Percentiles rank a stretch among this genome's conserved stretches.
Conservation (phyloP, 2,113 vertebrate genomes). For the Phalacrocorax carbo region DNA sequence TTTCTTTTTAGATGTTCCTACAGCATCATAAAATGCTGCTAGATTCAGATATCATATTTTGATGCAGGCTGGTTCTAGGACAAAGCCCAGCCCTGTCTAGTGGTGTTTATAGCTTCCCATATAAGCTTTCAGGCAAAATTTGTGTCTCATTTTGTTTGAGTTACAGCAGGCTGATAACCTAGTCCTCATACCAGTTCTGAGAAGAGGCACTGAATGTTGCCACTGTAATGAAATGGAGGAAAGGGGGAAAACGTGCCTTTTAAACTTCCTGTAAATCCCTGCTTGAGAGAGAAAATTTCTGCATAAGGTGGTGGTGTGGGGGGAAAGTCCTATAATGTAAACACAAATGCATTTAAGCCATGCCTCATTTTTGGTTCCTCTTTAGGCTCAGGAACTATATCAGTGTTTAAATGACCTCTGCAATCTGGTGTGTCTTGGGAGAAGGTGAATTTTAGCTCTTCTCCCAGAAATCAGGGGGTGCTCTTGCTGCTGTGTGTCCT, state of each 20-base stretch:
- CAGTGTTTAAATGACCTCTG: background rate
- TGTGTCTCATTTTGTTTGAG: conserved; percentile 58
- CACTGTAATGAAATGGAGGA: background rate
- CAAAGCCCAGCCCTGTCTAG: conserved; percentile 10
- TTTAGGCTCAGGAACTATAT: background rate
- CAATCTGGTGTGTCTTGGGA: background rate
- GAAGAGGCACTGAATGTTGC: background rate
- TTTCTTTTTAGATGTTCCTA: conserved; percentile 6
- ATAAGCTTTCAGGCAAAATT: conserved; percentile 51
- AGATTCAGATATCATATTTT: conserved; percentile 45
- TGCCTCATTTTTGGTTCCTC: background rate
- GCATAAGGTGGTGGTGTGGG: background rate
- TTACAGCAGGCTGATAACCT: conserved; percentile 2
- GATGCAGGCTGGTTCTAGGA: conserved; percentile 42
- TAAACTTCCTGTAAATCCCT: conserved; percentile 12
- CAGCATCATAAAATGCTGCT: background rate
- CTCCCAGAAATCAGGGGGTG: background rate
- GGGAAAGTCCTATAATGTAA: background rate
- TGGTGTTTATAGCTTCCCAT: conserved; percentile 47
- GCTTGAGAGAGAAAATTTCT: background rate
- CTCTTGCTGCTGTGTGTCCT: background rate
- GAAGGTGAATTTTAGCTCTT: background rate
- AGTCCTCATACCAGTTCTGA: background rate
- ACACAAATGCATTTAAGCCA: background rate
- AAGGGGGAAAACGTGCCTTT: background rate